phyloP scores from a whole-genome alignment of 2,797 vertebrate species.

The Pelobates cultripes region DNA sequence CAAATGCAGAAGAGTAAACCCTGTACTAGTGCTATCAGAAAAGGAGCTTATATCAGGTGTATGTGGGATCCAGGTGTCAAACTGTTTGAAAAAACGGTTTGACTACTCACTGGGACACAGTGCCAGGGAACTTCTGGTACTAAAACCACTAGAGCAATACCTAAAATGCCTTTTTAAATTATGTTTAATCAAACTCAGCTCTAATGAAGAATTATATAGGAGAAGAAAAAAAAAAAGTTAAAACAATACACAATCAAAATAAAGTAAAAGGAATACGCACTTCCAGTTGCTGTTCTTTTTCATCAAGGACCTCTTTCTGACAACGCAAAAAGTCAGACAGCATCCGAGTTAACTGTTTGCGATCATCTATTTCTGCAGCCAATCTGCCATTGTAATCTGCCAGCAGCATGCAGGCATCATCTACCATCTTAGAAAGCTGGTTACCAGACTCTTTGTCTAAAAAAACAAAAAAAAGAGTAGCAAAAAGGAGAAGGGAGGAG shows the following conservation, averaged over 20 bases:
- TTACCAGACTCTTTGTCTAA: conserved; percentile 97
- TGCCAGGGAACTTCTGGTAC: too few relatives aligned
- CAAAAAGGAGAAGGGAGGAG: conserved; percentile 24
- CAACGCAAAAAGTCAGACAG: conserved; percentile 92
- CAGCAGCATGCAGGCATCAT: conserved; percentile 97
- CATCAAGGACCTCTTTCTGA: conserved; percentile 93
- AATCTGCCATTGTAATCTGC: conserved; percentile 97
- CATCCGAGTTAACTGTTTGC: conserved; percentile 93
- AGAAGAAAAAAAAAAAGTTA: background rate
- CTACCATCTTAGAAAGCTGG: conserved; percentile 92
- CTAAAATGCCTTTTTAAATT: too few relatives aligned
- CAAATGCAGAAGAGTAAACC: too few relatives aligned
- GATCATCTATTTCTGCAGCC: conserved; percentile 97
- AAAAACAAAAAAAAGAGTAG: conserved; percentile 62
- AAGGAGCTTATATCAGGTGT: too few relatives aligned
- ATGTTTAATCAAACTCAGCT: too few relatives aligned
- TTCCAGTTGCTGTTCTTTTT: conserved; percentile 98
- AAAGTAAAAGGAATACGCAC: conserved; percentile 83
- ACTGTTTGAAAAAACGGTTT: too few relatives aligned
- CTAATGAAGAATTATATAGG: background rate
- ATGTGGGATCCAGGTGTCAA: too few relatives aligned
- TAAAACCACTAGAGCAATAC: too few relatives aligned
- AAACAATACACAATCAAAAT: background rate
- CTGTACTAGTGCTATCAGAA: too few relatives aligned
- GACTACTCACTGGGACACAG: too few relatives aligned